Conservation (phyloP, 2,797 vertebrate genomes). For the Gymnodraco acuticeps region DNA sequence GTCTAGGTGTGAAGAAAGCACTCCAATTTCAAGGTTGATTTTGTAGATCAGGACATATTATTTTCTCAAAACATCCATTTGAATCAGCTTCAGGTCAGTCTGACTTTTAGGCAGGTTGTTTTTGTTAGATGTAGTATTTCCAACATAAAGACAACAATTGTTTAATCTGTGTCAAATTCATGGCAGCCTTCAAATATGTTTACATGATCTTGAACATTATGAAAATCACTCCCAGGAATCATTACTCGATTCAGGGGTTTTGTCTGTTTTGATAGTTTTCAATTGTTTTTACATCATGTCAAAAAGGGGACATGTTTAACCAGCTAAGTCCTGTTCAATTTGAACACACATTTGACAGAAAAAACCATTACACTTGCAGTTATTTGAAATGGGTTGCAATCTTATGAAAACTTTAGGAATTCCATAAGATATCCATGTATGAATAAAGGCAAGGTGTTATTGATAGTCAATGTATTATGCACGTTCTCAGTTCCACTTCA, state of each 20-base stretch:
- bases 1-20: constrained; percentile 39
- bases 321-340: not conserved
- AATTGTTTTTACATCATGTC: constrained; percentile 18
- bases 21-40: constrained; percentile 55
- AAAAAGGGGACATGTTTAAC: constrained; percentile 15
- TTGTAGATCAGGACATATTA: constrained; percentile 34
- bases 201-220: constrained; percentile 8
- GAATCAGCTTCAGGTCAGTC: constrained; percentile 25
- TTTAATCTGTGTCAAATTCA: constrained; percentile 22
- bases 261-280: constrained; percentile 31
- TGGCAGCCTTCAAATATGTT: constrained; percentile 26
- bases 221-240: not conserved
- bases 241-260: not conserved
- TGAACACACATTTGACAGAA: constrained; percentile 3
- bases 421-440: not conserved
- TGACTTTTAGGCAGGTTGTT: constrained; percentile 22
- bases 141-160: constrained; percentile 37
- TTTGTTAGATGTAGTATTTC: constrained; percentile 18
- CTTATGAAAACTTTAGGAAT: not conserved
- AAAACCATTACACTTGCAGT: not conserved
- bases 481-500: too few relatives aligned
- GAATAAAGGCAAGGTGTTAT: not conserved
- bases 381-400: constrained; percentile 1
- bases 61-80: constrained; percentile 46
- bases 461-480: too few relatives aligned